Evolutionary conservation across 2,113 vertebrate species (phyloP).

Genomic region (Reinhardtius hippoglossoides): DNA sequence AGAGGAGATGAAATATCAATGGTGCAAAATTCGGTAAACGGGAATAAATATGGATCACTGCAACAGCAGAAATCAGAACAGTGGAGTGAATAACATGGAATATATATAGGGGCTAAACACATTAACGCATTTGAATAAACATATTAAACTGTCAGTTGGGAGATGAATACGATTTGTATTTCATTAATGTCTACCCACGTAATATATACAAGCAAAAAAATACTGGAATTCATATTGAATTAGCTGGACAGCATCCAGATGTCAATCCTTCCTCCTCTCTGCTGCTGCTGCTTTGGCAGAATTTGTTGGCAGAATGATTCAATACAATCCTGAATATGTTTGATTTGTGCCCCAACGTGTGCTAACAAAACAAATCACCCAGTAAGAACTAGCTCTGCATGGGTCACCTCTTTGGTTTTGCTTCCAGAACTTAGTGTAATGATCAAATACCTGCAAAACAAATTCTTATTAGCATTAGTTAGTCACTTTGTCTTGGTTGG

Average conservation of each 20-base stretch:
- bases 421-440: not conserved
- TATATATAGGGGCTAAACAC: not conserved
- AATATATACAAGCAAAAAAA: not conserved
- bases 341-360: not conserved
- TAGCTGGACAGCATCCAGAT: not conserved
- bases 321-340: not conserved
- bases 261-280: not conserved
- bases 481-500: not conserved
- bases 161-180: not conserved
- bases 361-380: not conserved
- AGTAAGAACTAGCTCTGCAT: not conserved
- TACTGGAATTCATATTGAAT: too few species aligned
- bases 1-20: slow-evolving; percentile 56
- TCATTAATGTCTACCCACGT: not conserved
- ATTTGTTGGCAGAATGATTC: not conserved
- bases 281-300: not conserved
- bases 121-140: not conserved
- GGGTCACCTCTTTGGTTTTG: not conserved
- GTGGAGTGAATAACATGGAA: slow-evolving; percentile 24
- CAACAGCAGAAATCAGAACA: slow-evolving; percentile 25
- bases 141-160: not conserved
- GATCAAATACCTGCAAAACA: not conserved
- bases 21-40: slow-evolving; percentile 39
- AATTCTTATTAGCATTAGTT: not conserved
- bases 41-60: slow-evolving; percentile 38